phyloP scores from a whole-genome alignment of 2,888 invertebrate genomes.

The Stenodema calcarata region DNA sequence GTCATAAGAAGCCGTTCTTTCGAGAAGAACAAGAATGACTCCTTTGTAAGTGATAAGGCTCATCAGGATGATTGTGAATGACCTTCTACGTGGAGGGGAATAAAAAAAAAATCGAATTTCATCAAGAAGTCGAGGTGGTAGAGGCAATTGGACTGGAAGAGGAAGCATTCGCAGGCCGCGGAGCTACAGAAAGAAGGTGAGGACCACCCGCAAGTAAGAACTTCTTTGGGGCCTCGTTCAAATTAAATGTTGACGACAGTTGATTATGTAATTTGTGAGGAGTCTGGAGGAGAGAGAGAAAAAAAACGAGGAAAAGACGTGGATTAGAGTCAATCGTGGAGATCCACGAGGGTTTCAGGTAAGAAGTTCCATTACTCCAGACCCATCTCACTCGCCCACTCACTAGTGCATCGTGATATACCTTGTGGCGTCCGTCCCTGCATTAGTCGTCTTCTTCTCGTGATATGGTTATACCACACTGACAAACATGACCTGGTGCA shows the following conservation, averaged over 20 bases:
- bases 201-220: slow-evolving; percentile 29
- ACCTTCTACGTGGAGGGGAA: not conserved
- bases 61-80: not conserved
- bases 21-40: not conserved
- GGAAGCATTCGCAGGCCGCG: not conserved
- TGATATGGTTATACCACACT: not conserved
- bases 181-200: not conserved
- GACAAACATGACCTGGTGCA: not conserved
- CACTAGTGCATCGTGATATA: not conserved
- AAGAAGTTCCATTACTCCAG: not conserved
- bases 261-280: slow-evolving; percentile 46
- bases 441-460: not conserved
- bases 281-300: not conserved
- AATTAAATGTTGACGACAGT: slow-evolving; percentile 51
- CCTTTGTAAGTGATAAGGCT: not conserved
- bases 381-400: not conserved
- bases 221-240: slow-evolving; percentile 19
- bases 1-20: not conserved
- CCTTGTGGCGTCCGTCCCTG: not conserved
- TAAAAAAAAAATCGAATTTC: not conserved
- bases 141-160: not conserved
- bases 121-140: not conserved
- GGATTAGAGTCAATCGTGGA: slow-evolving; percentile 20
- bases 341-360: not conserved
- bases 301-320: slow-evolving; percentile 33